A percentile compares a stretch with the other conserved stretches of the same genome.
Conservation (phyloP, 2,113 vertebrate genomes). For the Ophthalmolycus amberensis region DNA sequence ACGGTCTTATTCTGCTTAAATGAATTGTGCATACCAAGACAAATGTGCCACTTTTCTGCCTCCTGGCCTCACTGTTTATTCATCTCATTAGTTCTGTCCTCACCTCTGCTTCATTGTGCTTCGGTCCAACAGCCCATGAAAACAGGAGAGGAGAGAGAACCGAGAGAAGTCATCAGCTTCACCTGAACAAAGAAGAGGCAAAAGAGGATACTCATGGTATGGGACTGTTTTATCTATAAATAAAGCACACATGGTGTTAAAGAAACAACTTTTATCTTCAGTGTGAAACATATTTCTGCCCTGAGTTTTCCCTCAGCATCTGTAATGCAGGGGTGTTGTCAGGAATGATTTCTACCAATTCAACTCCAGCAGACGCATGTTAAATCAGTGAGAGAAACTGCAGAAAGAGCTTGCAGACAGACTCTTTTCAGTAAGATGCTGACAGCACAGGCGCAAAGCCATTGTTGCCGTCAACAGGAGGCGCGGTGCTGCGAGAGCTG, state of each 20-base stretch:
- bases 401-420: constrained; percentile 65
- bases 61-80: constrained; percentile 53
- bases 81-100: constrained; percentile 54
- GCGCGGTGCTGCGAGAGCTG: constrained; percentile 22
- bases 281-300: constrained; percentile 8
- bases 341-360: constrained; percentile 37
- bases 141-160: constrained; percentile 72
- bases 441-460: constrained; percentile 64
- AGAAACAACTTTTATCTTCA: constrained; percentile 5
- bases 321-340: constrained; percentile 14
- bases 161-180: constrained; percentile 67
- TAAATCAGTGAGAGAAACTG: constrained; percentile 50
- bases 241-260: not conserved
- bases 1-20: constrained; percentile 41
- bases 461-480: constrained; percentile 70
- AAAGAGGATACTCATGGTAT: constrained; percentile 78
- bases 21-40: constrained; percentile 43
- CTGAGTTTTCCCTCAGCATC: constrained; percentile 15
- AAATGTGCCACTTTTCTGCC: constrained; percentile 60
- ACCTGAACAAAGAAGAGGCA: constrained; percentile 72
- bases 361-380: constrained; percentile 35
- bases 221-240: constrained; percentile 27
- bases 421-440: constrained; percentile 68
- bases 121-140: constrained; percentile 80
- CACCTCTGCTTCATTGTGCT: constrained; percentile 64